Percentiles rank a stretch among this genome's conserved stretches.
Conservation (phyloP, 2,888 invertebrate species). For the Hyposoter didymator region DNA sequence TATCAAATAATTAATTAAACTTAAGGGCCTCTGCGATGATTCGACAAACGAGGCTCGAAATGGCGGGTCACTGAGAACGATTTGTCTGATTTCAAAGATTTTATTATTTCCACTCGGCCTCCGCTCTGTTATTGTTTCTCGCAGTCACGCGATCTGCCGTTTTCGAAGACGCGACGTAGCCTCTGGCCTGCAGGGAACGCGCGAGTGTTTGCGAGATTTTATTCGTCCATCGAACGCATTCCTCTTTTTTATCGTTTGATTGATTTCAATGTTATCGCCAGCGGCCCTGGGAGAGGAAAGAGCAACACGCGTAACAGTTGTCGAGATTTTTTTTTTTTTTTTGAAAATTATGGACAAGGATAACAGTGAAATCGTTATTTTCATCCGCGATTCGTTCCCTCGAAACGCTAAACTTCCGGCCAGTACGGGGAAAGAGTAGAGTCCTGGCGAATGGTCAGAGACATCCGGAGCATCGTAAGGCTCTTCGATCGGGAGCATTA, state of each 20-base stretch:
- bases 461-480: conserved; percentile 47
- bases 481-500: conserved; percentile 27
- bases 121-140: neutral
- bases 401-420: neutral
- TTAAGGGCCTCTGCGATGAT: too few relatives aligned
- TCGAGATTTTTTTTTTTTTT: neutral
- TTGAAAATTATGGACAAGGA: neutral
- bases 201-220: neutral
- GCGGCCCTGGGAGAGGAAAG: neutral
- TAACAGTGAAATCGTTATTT: neutral
- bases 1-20: too few relatives aligned
- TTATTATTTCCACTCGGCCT: neutral
- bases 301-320: neutral
- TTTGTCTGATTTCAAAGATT: neutral
- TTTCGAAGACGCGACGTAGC: neutral
- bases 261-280: neutral
- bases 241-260: neutral
- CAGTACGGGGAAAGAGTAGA: conserved; percentile 7
- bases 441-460: conserved; percentile 21
- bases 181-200: neutral
- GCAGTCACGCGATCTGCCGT: neutral
- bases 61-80: neutral
- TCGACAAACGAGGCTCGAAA: too few relatives aligned
- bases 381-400: neutral
- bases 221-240: neutral